Evolutionary conservation across 2,113 vertebrate species (phyloP).

Genomic region (Eublepharis macularius): DNA sequence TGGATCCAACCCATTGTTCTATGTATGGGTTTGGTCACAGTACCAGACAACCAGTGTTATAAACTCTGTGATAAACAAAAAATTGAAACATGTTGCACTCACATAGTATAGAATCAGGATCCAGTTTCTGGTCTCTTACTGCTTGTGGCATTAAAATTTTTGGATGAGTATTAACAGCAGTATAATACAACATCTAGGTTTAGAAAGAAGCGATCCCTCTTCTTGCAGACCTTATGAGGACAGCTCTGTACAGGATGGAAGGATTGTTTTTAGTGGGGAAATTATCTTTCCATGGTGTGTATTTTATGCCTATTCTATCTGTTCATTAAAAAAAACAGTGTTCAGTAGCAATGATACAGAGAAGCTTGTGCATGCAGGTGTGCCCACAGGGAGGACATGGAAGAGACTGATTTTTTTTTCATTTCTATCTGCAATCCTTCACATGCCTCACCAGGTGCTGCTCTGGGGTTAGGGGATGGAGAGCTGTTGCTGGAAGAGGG

Average conservation of each 20-base stretch:
- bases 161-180: neutral
- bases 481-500: neutral
- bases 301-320: neutral
- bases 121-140: slow-evolving; percentile 26
- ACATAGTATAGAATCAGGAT: neutral
- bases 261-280: neutral
- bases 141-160: neutral
- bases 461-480: neutral
- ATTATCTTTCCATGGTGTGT: no score
- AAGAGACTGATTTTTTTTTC: no score
- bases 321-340: neutral
- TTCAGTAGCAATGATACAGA: neutral
- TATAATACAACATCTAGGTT: neutral
- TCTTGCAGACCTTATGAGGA: slow-evolving; percentile 3
- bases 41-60: neutral
- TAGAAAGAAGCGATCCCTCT: neutral
- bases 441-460: neutral
- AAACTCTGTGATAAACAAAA: neutral
- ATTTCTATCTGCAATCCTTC: neutral
- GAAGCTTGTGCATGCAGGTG: neutral
- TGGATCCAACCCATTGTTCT: neutral
- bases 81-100: neutral
- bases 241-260: neutral
- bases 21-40: neutral
- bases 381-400: no score